Percentiles rank a stretch among this genome's conserved stretches.
Evolutionary conservation across 2,797 vertebrate genomes (phyloP).

Genomic region (Pseudopleuronectes americanus): DNA sequence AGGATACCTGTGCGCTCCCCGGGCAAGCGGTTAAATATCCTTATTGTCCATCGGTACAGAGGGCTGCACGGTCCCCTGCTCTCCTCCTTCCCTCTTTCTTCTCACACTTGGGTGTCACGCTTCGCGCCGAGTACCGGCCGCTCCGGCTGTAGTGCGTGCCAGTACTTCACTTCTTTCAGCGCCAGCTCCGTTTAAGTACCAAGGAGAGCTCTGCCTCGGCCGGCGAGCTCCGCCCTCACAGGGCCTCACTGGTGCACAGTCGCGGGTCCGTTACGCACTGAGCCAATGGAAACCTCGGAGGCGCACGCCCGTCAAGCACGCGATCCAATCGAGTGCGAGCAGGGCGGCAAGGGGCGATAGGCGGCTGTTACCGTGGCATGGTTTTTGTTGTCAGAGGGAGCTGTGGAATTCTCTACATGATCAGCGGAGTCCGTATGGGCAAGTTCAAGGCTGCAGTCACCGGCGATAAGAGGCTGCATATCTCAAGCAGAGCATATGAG

Average conservation of each 20-base stretch:
- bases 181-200: slow-evolving; percentile 80
- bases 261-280: slow-evolving; percentile 1
- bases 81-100: slow-evolving; percentile 35
- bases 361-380: slow-evolving; percentile 78
- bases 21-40: slow-evolving; percentile 79
- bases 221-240: slow-evolving; percentile 55
- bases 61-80: slow-evolving; percentile 57
- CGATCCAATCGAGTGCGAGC: slow-evolving; percentile 58
- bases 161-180: slow-evolving; percentile 43
- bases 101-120: slow-evolving; percentile 46
- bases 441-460: slow-evolving; percentile 44
- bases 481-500: slow-evolving; percentile 43
- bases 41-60: slow-evolving; percentile 78
- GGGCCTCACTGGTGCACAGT: slow-evolving; percentile 47
- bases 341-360: slow-evolving; percentile 53
- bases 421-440: slow-evolving; percentile 32
- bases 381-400: slow-evolving; percentile 73
- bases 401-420: slow-evolving; percentile 66
- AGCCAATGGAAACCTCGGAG: slow-evolving; percentile 52
- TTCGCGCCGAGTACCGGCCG: slow-evolving; percentile 47
- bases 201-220: slow-evolving; percentile 77
- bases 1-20: slow-evolving; percentile 84
- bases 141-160: slow-evolving; percentile 56
- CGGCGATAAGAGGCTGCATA: slow-evolving; percentile 42
- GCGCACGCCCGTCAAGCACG: slow-evolving; percentile 40